Evolutionary conservation across 2,888 invertebrate species (phyloP).

Genomic region (Yponomeuta evonymella): DNA sequence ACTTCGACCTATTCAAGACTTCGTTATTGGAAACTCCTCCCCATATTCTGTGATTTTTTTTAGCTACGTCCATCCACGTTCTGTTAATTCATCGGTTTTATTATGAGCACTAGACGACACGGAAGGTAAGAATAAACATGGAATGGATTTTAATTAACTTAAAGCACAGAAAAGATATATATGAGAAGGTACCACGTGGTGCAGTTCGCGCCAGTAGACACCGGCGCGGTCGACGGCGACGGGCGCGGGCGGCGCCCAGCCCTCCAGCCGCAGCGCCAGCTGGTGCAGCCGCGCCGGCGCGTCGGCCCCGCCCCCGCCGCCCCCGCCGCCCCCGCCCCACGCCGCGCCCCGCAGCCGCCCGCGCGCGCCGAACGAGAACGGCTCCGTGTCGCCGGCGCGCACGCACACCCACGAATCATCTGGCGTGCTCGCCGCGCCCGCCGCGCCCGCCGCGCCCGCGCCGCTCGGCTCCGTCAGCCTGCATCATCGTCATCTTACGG

Average conservation of each 20-base stretch:
- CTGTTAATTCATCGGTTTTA: too few species aligned
- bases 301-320: conserved; percentile 79
- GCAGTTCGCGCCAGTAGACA: conserved; percentile 86
- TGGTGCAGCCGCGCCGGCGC: conserved; percentile 90
- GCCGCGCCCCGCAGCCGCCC: conserved; percentile 76
- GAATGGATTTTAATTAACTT: too few species aligned
- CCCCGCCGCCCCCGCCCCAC: conserved; percentile 51
- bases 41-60: too few species aligned
- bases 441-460: conserved; percentile 23
- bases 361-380: conserved; percentile 90
- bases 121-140: too few species aligned
- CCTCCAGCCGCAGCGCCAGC: conserved; percentile 90
- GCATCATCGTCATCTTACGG: conserved; percentile 5
- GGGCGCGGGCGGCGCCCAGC: conserved; percentile 91
- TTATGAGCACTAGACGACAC: too few species aligned
- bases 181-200: conserved; percentile 38
- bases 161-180: too few species aligned
- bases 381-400: conserved; percentile 83
- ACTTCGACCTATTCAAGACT: too few species aligned
- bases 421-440: conserved; percentile 43
- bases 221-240: conserved; percentile 98
- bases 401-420: conserved; percentile 83
- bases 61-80: too few species aligned
- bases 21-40: too few species aligned
- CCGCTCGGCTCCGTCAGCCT: conserved; percentile 36